A percentile compares a stretch with the other conserved stretches of the same genome.
phyloP scores from a whole-genome alignment of 2,797 vertebrate species.

The Neoniphon sammara region DNA sequence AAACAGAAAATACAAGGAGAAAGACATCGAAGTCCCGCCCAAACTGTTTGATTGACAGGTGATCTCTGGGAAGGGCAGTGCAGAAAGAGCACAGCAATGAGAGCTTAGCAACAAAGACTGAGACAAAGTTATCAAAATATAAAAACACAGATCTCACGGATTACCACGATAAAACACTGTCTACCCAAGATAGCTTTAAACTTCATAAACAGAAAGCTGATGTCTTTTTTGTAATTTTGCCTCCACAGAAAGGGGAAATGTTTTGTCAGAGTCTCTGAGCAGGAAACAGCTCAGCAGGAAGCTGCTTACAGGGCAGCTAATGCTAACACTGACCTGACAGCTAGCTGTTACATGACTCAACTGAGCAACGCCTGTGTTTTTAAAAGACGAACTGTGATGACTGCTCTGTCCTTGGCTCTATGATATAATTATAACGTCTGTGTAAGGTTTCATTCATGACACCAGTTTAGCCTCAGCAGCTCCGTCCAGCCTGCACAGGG shows the following conservation, averaged over 20 bases:
- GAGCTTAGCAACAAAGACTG: not conserved
- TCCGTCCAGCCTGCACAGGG: not conserved
- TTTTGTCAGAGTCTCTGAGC: conserved; percentile 53
- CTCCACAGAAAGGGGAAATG: not conserved
- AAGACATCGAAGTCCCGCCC: not conserved
- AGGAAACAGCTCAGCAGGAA: conserved; percentile 45
- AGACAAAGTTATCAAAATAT: too few relatives aligned
- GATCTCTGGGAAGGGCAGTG: not conserved
- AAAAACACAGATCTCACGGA: too few relatives aligned
- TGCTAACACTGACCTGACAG: conserved; percentile 37
- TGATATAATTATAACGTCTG: conserved; percentile 22
- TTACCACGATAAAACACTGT: not conserved
- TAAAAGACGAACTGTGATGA: conserved; percentile 1
- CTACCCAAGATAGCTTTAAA: not conserved
- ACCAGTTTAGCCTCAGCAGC: not conserved
- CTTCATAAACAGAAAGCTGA: not conserved
- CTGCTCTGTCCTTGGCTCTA: conserved; percentile 15
- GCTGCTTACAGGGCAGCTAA: conserved; percentile 42
- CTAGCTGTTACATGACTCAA: conserved; percentile 32
- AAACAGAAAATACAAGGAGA: conserved; percentile 7
- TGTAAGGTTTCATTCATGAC: not conserved
- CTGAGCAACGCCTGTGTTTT: conserved; percentile 11
- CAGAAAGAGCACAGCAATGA: too few relatives aligned
- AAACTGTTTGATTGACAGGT: conserved; percentile 5
- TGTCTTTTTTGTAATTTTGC: conserved; percentile 15